Conservation (phyloP, 2,797 vertebrate species). For the Taenioides sp. region DNA sequence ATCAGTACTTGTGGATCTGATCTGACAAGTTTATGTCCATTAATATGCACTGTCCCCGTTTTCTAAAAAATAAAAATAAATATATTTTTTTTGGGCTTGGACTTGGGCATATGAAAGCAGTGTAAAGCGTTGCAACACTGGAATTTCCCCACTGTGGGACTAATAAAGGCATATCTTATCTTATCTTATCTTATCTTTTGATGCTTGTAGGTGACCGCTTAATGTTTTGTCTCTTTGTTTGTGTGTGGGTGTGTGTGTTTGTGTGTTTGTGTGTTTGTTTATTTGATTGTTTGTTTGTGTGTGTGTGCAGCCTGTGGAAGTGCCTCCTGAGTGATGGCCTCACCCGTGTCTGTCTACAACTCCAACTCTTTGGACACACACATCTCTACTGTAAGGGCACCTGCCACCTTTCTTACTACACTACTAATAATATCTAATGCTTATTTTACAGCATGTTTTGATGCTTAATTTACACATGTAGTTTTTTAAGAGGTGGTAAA, state of each 20-base stretch:
- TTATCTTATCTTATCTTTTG: too few relatives aligned
- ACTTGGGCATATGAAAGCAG: too few relatives aligned
- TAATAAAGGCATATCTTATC: too few relatives aligned
- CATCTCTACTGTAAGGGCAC: conserved; percentile 70
- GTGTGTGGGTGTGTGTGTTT: conserved; percentile 2
- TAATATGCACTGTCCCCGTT: neutral
- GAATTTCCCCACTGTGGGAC: too few relatives aligned
- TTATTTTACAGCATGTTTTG: neutral
- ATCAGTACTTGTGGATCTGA: neutral
- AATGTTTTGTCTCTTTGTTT: neutral
- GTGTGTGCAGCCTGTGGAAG: conserved; percentile 65
- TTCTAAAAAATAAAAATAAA: too few relatives aligned
- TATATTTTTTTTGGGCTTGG: too few relatives aligned
- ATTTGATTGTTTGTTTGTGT: neutral
- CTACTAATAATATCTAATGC: neutral
- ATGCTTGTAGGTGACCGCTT: too few relatives aligned
- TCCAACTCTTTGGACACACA: conserved; percentile 68
- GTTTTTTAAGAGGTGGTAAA: neutral
- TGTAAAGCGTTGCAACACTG: too few relatives aligned
- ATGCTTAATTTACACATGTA: neutral
- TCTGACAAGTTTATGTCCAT: neutral
- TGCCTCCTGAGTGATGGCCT: conserved; percentile 73
- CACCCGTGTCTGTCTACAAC: conserved; percentile 73
- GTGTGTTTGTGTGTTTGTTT: neutral
- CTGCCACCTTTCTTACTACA: neutral